phyloP scores from a whole-genome alignment of 2,797 vertebrate genomes.

The Naso thynnoides region DNA sequence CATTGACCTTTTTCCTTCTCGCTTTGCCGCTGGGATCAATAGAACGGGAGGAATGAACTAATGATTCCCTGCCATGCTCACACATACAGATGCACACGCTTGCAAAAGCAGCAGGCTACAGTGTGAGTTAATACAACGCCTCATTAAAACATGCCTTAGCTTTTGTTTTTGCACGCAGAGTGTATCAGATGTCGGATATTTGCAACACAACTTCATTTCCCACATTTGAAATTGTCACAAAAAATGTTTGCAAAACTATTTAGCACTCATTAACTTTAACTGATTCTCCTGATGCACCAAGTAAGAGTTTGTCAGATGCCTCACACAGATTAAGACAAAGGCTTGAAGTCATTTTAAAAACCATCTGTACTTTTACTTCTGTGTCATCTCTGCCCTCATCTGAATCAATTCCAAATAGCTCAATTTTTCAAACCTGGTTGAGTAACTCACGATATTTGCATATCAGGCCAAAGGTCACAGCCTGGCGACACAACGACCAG shows the following conservation, averaged over 20 bases:
- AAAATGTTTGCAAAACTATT: background rate
- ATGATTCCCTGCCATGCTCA: constrained; percentile 6
- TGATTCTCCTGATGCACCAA: background rate
- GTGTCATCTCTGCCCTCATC: constrained; percentile 6
- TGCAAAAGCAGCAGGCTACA: background rate
- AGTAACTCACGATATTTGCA: constrained; percentile 56
- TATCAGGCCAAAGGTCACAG: constrained; percentile 68
- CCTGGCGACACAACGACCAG: constrained; percentile 68
- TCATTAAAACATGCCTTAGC: constrained; percentile 2
- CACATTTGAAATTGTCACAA: background rate
- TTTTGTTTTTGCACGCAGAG: constrained; percentile 10
- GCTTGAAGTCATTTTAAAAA: background rate
- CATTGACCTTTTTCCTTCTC: constrained; percentile 18
- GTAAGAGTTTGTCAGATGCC: background rate
- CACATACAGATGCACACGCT: constrained; percentile 4
- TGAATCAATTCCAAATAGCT: constrained; percentile 19
- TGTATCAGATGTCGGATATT: background rate
- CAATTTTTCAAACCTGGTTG: constrained; percentile 24
- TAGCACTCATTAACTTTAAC: background rate
- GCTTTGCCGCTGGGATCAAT: constrained; percentile 28
- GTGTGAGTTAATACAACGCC: background rate
- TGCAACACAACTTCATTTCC: background rate
- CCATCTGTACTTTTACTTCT: background rate
- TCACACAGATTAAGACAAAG: background rate
- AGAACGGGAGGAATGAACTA: constrained; percentile 4